A percentile compares a stretch with the other conserved stretches of the same genome.
Conservation (phyloP, 2,797 vertebrate genomes). For the Triplophysa bombifrons region DNA sequence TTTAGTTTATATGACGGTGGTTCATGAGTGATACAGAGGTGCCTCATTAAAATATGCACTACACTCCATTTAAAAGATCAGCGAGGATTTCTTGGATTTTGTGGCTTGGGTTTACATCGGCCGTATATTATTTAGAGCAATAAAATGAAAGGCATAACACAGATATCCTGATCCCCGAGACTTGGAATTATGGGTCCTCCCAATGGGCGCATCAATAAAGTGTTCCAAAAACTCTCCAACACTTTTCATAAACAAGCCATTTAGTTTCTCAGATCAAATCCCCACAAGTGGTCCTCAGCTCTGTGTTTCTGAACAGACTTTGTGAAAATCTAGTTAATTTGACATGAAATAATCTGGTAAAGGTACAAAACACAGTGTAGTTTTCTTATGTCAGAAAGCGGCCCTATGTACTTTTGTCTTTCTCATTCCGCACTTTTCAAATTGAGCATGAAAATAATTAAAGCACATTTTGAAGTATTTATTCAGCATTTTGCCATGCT, state of each 20-base stretch:
- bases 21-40: background rate
- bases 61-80: slow-evolving; percentile 6
- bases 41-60: background rate
- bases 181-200: slow-evolving; percentile 63
- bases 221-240: slow-evolving; percentile 63
- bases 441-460: slow-evolving; percentile 76
- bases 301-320: slow-evolving; percentile 35
- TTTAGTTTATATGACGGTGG: background rate
- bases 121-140: slow-evolving; percentile 54
- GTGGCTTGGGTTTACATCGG: slow-evolving; percentile 43
- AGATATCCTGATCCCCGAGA: slow-evolving; percentile 63
- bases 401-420: slow-evolving; percentile 60
- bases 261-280: slow-evolving; percentile 58
- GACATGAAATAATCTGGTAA: slow-evolving; percentile 15
- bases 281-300: slow-evolving; percentile 51
- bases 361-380: slow-evolving; percentile 33
- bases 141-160: slow-evolving; percentile 48
- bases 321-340: slow-evolving; percentile 8
- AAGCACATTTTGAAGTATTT: slow-evolving; percentile 72
- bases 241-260: slow-evolving; percentile 54
- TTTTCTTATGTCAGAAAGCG: slow-evolving; percentile 32
- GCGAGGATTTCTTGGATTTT: slow-evolving; percentile 25
- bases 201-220: slow-evolving; percentile 59
- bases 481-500: slow-evolving; percentile 66
- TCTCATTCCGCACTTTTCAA: slow-evolving; percentile 62